Evolutionary conservation across 2,113 vertebrate genomes (phyloP), one percentile per base, ranked within the genome.

Genomic region (Alosa alosa): DNA sequence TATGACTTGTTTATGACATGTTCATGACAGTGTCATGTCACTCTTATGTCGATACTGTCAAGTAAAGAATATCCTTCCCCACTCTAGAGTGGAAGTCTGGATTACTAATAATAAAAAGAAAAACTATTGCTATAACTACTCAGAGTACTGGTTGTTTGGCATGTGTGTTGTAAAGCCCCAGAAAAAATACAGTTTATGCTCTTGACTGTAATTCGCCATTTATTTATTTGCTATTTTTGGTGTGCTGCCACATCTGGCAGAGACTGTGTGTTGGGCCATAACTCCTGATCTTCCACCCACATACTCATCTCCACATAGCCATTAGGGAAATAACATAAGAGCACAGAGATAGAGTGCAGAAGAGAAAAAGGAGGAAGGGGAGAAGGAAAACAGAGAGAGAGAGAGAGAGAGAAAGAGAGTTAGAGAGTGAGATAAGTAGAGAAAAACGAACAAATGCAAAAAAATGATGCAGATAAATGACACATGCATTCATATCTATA

Each of bases 91-190:
- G 81, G 11, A 47, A 86, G 41, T 39, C 50, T 81, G 82, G 57
- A 84, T 60, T 68, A 78, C 60, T 49, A 84, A 72, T 60, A 4
- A 84, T 83, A 50, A 44, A 55, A 88, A 49, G 82, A 46, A 25
- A 39, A 3, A 13, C 49, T 6, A 81, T 88, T 89, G 86, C 86
- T 87, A 89, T 84, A 90, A 84, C 82, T 15, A 86, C 86, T 60
- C 55, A 60, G 6, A 2, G 4, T 22, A 22, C 6, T 22, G 55
- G 15, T 60, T 22, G 3, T 6, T 22, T 22, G 55, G 18, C 20
- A 22, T 60, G 55, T 60, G 20, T 60, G 55, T 22, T 22, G 10
- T 3, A 13, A 52, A 15, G 50, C 50, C 50, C 17, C 20, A 20
- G 20, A 60, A 60, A 60, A 20, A 60, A 60, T 60, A 22, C 55